Conservation (phyloP, 2,888 invertebrate genomes). For the Lobophora halterata region DNA sequence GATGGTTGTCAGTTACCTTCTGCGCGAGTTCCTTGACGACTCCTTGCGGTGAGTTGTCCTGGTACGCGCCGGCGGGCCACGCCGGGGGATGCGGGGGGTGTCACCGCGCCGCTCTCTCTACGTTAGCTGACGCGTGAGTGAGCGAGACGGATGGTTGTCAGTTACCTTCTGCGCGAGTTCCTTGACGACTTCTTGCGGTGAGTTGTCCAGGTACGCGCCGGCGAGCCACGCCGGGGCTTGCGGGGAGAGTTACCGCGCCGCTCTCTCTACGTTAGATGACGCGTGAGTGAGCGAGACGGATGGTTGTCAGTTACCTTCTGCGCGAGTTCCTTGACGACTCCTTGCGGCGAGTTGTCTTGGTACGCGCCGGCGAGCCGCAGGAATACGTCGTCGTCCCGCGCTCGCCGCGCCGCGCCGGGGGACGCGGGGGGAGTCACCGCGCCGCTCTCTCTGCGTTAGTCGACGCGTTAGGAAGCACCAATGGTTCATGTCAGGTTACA, state of each 20-base stretch:
- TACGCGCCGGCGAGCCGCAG: constrained; percentile 85
- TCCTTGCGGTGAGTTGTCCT: too few relatives aligned
- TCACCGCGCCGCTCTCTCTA: too few relatives aligned
- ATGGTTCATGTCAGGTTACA: constrained; percentile 2
- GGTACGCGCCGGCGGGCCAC: too few relatives aligned
- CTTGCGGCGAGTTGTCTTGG: constrained; percentile 59
- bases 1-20: too few relatives aligned
- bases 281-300: too few relatives aligned
- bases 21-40: too few relatives aligned
- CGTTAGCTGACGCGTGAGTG: too few relatives aligned
- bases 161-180: constrained; percentile 79
- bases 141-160: too few relatives aligned
- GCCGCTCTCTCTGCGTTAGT: constrained; percentile 50
- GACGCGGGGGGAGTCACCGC: constrained; percentile 81
- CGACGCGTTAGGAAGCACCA: constrained; percentile 27
- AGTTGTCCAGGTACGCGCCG: too few relatives aligned
- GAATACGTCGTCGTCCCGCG: constrained; percentile 87
- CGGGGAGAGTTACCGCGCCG: constrained; percentile 78
- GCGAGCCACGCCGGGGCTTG: too few relatives aligned
- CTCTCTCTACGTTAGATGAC: too few relatives aligned
- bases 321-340: constrained; percentile 77
- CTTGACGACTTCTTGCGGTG: constrained; percentile 72
- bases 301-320: constrained; percentile 78
- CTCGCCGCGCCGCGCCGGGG: constrained; percentile 79
- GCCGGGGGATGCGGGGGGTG: too few relatives aligned